phyloP scores from a whole-genome alignment of 2,797 vertebrate species.

The Eptatretus atami region DNA sequence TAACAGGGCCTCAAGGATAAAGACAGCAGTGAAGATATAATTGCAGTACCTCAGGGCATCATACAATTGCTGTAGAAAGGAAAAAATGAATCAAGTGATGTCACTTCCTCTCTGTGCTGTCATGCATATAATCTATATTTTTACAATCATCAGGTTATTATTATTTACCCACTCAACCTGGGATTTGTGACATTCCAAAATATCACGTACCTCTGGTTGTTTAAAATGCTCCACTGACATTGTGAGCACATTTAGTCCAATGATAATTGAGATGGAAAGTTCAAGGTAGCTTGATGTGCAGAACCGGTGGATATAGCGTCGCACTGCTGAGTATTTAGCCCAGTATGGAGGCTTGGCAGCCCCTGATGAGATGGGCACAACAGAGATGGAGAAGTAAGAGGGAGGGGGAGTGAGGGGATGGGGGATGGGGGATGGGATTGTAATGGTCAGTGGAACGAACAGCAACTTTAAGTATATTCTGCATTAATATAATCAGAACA shows the following conservation, averaged over 20 bases:
- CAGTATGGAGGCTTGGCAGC: conserved; percentile 27
- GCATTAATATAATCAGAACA: no score
- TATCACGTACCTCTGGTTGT: conserved; percentile 43
- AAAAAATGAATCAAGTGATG: not conserved
- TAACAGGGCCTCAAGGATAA: conserved; percentile 57
- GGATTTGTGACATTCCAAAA: not conserved
- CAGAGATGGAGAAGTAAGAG: not conserved
- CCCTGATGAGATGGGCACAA: not conserved
- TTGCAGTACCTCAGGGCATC: conserved; percentile 67
- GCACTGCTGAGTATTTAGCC: conserved; percentile 40
- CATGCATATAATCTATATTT: no score
- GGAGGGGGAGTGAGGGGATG: conserved; percentile 6
- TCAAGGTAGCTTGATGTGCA: conserved; percentile 96
- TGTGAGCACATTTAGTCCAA: conserved; percentile 90
- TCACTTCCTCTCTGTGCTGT: not conserved
- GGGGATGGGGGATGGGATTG: not conserved
- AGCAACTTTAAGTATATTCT: no score
- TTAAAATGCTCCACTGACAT: conserved; percentile 96
- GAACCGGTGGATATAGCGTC: conserved; percentile 72
- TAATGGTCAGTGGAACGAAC: no score
- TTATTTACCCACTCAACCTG: not conserved
- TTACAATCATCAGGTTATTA: not conserved
- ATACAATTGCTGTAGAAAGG: conserved; percentile 34
- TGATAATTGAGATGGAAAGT: conserved; percentile 95
- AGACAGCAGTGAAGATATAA: conserved; percentile 78